Percentiles rank a stretch among this genome's conserved stretches.
Evolutionary conservation across 1,140 invertebrate species (phyloP).

Genomic region (Macrosteles quadrilineatus): DNA sequence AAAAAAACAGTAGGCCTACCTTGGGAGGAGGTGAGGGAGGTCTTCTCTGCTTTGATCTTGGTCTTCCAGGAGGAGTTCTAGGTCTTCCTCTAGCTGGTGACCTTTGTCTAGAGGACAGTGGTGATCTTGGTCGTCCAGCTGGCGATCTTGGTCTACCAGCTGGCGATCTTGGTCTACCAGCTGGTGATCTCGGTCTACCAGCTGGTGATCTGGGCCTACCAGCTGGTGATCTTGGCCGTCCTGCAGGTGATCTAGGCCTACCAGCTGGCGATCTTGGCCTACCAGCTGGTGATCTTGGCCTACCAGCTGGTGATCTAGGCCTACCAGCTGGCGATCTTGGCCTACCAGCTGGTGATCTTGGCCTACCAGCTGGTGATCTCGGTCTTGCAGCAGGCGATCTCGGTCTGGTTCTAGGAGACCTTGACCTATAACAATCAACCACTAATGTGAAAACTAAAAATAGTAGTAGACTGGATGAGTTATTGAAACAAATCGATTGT

Average conservation of each 20-base stretch:
- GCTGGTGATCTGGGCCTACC: neutral
- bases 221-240: constrained; percentile 7
- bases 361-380: neutral
- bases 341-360: neutral
- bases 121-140: constrained; percentile 4
- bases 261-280: neutral
- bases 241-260: constrained; percentile 15
- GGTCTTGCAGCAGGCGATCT: neutral
- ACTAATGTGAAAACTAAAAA: no score
- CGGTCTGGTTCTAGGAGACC: constrained; percentile 20
- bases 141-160: constrained; percentile 28
- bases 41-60: constrained; percentile 11
- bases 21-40: constrained; percentile 24
- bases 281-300: neutral
- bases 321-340: constrained; percentile 18
- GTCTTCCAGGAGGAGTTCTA: constrained; percentile 26
- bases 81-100: constrained; percentile 21
- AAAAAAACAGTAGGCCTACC: no score
- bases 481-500: no score
- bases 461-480: no score
- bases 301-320: neutral
- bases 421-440: no score
- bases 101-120: neutral
- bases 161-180: constrained; percentile 13
- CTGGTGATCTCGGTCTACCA: neutral